Conservation (phyloP, 2,113 vertebrate genomes). For the Genyomyrus donnyi region DNA sequence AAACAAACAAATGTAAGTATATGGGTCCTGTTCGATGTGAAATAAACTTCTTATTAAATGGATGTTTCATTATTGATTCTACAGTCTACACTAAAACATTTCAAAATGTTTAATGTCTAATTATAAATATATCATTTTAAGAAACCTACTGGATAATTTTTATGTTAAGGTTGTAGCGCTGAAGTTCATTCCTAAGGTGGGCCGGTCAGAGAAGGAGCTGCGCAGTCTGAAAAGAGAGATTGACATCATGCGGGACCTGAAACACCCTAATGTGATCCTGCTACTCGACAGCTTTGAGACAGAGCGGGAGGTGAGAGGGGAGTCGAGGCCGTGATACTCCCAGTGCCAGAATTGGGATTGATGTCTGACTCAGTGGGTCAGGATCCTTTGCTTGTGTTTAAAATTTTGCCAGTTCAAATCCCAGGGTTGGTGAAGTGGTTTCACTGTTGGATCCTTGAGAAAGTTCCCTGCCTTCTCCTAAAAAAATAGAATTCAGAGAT, state of each 20-base stretch:
- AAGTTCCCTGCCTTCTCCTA: background rate
- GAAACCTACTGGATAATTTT: background rate
- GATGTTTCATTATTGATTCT: background rate
- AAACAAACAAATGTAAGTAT: background rate
- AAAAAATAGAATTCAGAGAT: background rate
- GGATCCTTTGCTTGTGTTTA: background rate
- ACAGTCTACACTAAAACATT: background rate
- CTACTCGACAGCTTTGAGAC: conserved; percentile 94
- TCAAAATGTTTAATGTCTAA: background rate
- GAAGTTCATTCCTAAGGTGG: conserved; percentile 91
- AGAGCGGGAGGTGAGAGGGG: conserved; percentile 70
- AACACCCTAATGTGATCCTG: conserved; percentile 87
- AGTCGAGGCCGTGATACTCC: background rate
- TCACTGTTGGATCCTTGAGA: background rate
- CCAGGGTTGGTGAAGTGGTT: background rate
- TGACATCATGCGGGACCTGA: conserved; percentile 83
- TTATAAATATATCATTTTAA: background rate
- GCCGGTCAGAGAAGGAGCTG: conserved; percentile 83
- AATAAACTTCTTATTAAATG: background rate
- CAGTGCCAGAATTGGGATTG: background rate
- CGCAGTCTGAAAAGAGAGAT: conserved; percentile 80
- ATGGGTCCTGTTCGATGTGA: background rate
- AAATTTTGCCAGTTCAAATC: background rate
- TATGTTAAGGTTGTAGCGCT: conserved; percentile 78
- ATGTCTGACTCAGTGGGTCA: background rate